Percentiles rank a stretch among this genome's conserved stretches.
These are phyloP conservation scores for Drosophila pruinosa DNA, from an alignment of 1,140 invertebrate genomes.

Conservation along the genomic window DNA sequence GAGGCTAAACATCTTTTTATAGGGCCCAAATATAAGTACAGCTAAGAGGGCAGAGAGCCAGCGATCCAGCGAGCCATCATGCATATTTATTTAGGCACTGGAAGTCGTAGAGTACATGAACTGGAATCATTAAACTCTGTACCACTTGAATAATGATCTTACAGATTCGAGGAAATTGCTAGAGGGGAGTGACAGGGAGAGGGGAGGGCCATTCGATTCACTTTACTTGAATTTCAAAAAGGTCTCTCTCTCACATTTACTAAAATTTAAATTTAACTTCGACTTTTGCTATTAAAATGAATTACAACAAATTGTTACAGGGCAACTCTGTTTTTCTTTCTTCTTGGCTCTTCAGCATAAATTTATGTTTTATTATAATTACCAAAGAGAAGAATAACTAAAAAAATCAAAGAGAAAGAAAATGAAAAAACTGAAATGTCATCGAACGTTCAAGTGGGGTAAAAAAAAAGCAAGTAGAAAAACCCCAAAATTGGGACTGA, in stretches of 20 bases:
- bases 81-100: conserved; percentile 35
- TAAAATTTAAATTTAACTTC: not conserved
- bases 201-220: not conserved
- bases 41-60: conserved; percentile 32
- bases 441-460: conserved; percentile 77
- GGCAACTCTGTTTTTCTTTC: conserved; percentile 4
- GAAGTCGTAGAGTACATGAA: conserved; percentile 36
- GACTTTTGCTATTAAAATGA: not conserved
- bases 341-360: conserved; percentile 45
- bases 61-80: conserved; percentile 10
- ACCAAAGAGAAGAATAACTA: conserved; percentile 37
- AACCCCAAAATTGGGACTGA: conserved; percentile 22
- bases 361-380: conserved; percentile 79
- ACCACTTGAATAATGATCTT: conserved; percentile 63
- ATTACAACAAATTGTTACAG: conserved; percentile 4
- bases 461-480: conserved; percentile 18
- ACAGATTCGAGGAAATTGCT: conserved; percentile 40
- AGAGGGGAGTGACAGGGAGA: no score
- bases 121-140: conserved; percentile 61
- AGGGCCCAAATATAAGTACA: conserved; percentile 39
- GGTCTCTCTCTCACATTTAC: not conserved
- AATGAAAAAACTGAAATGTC: conserved; percentile 72
- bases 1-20: conserved; percentile 29
- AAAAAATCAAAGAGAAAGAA: no score
- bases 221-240: not conserved